Conservation (phyloP, 2,113 vertebrate species). For the Pedetes capensis region DNA sequence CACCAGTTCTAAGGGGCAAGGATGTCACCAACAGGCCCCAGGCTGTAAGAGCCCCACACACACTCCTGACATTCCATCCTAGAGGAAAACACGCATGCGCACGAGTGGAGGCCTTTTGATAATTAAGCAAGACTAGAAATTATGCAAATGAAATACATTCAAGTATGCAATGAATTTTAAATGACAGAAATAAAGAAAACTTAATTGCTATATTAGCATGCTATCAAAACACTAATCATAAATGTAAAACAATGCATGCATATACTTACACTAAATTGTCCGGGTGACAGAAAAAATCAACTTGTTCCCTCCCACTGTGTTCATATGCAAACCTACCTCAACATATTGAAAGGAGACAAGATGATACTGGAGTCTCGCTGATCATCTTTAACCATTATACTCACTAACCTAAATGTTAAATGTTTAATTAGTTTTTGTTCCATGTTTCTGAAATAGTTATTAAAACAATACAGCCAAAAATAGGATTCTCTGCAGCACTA, state of each 20-base stretch:
- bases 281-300: background rate
- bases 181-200: conserved; percentile 65
- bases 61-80: background rate
- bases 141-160: conserved; percentile 72
- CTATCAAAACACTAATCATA: conserved; percentile 72
- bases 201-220: conserved; percentile 73
- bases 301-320: background rate
- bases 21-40: rapidly evolving
- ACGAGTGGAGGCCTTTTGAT: conserved; percentile 46
- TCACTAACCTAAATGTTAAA: no score
- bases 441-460: background rate
- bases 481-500: background rate
- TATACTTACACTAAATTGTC: background rate
- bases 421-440: background rate
- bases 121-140: conserved; percentile 71
- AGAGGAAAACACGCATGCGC: conserved; percentile 27
- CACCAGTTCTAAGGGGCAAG: background rate
- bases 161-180: conserved; percentile 68
- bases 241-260: conserved; percentile 53
- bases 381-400: background rate
- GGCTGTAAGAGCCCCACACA: background rate
- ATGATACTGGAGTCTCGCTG: rapidly evolving
- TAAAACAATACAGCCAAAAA: background rate
- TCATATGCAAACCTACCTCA: background rate
- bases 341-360: rapidly evolving